Base-by-base conservation (phyloP, 2,888 invertebrate species). In the Agonopterix alstromeriana region DNA sequence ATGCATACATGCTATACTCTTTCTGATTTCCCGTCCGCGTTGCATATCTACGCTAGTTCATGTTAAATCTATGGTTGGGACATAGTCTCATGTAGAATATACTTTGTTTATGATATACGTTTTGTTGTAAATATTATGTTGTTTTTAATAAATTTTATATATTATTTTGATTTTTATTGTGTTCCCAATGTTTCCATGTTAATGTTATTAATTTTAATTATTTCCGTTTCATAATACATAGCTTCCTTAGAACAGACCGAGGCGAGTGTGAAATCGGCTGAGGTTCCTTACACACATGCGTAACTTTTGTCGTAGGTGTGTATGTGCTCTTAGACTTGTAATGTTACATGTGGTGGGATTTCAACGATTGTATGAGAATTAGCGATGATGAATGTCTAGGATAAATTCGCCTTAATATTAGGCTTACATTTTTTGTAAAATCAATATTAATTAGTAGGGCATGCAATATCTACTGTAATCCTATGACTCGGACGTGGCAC, bases 111-210 rank as follows among this genome's bases (percentile, higher is more conserved):
- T 70, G 67, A 63, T 67, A 70, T 70, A 65, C 68, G 70, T 70
- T 77, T 81, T 78, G 72, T 78, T 82, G 82, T 82, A 82, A 78
- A 82, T 82, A 82, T 70, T 69, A 62, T 65, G 65, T 38, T 77
- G 78, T 83, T 77, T 62, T 68, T 70, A 82, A 82, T 82, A 81
- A 81, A 83, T 73, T 78, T 80, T 77, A 73, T 77, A 75, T 73
- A 75, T 70, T 70, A 66, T 60, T 75, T 73, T 71, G 58, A 51
- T 65, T 72, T 68, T 68, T 67, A 58, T 72, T 72, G 27, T 67
- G 61, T 60, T 65, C 67, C 58, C 54, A 47, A 63, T 60, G 63
- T 66, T 65, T 11, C n/a, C 14, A 36, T 27, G 10, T 27, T 27
- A 14, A 43, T 9, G 27, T 35, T 43, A 43, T 27, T 43, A 27